Evolutionary conservation across 2,797 vertebrate species (phyloP), one percentile per base, ranked within the genome.

Genomic region (Epinephelus coioides): DNA sequence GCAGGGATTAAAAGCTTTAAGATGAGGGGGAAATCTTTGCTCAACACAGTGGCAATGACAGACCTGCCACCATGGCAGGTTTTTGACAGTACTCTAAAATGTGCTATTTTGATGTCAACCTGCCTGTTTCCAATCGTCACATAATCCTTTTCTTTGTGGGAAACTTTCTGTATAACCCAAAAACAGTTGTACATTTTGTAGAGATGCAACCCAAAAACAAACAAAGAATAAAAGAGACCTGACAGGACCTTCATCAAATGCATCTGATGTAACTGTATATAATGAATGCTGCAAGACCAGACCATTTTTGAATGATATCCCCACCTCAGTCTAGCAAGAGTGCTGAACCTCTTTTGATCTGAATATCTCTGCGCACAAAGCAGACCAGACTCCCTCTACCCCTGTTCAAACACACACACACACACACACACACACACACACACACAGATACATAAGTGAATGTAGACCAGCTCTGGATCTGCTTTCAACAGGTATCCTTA

Each of bases 401-500:
- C 34, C 5, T 49, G 38, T 47, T 10, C 25, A 17, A 4, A 51
- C 21, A 60, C 53, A 18, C 23, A 46, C 25, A 30, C 40, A 64
- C 43, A 71, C 3, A 19, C 17, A 59, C 46, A 21, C 66, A 27
- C 34, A 21, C 53, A 69, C 25, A 49, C 12, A 54, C 2, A 38
- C 5, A 38, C 1, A 46, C 6, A 27, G 1, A 44, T 8, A 49
- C 7, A 25, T 8, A 71, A 66, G 21, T 19, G 18, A 49, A 9
- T 30, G 9, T 13, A 19, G 38, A 47, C 25, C 46, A 60, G 40
- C 12, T 56, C 30, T 62, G 47, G 12, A 53, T 81, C 43, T 38
- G 55, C 66, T 72, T 78, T 74, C 67, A 65, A 66, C 19, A 72
- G 63, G 59, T 75, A 46, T 59, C 63, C 46, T 71, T 47, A 69